These are phyloP conservation scores for Paedocypris sp. DNA, from an alignment of 2,113 vertebrate species.

Conservation along the genomic window DNA sequence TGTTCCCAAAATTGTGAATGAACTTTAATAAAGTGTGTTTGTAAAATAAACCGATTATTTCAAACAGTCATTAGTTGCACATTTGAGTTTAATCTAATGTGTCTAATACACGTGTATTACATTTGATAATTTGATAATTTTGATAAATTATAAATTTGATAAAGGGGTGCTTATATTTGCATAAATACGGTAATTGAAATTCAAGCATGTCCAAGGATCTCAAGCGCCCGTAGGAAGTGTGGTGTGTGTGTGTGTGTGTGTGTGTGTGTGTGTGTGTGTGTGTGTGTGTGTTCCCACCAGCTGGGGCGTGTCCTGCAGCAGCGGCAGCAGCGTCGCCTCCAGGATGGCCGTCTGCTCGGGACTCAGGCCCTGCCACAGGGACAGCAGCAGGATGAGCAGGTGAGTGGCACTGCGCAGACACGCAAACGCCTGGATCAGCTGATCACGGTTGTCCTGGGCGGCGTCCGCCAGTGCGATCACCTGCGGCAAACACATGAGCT, in stretches of 20 bases:
- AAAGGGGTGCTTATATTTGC: too few species aligned
- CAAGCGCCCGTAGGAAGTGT: too few species aligned
- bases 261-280: constrained; percentile 28
- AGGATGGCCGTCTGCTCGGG: constrained; percentile 73
- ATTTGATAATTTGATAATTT: too few species aligned
- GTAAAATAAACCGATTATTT: too few species aligned
- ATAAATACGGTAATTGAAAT: too few species aligned
- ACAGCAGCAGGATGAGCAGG: constrained; percentile 74
- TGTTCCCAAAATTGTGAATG: too few species aligned
- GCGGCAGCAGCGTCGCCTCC: constrained; percentile 78
- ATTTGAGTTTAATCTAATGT: too few species aligned
- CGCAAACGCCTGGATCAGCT: constrained; percentile 69
- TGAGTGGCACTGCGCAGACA: constrained; percentile 76
- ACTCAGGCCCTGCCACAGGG: constrained; percentile 80
- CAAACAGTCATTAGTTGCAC: too few species aligned
- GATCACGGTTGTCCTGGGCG: constrained; percentile 70
- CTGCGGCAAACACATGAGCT: constrained; percentile 47
- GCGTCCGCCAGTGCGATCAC: constrained; percentile 84
- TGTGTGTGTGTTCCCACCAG: constrained; percentile 61
- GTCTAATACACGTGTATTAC: too few species aligned
- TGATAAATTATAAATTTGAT: too few species aligned
- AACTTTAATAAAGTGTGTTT: too few species aligned
- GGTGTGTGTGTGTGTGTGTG: not conserved
- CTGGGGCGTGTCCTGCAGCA: constrained; percentile 76
- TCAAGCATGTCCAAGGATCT: too few species aligned